Percentiles rank a stretch among this genome's conserved stretches.
These are phyloP conservation scores for Porites rus DNA, from an alignment of 92 coral and sea anemone species.

Conservation along the genomic window DNA sequence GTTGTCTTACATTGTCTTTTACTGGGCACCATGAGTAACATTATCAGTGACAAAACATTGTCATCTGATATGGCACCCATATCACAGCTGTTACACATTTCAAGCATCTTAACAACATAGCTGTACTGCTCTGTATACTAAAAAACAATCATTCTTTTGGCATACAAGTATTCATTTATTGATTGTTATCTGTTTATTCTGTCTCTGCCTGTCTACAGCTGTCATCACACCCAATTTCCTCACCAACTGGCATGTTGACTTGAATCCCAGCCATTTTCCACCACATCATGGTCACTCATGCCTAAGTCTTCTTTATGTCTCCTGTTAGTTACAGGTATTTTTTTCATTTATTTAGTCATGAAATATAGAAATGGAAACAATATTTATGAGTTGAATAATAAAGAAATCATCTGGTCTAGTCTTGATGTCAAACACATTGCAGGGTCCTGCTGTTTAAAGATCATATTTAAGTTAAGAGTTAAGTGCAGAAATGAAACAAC, in stretches of 20 bases:
- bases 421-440: background rate
- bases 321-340: slow-evolving; percentile 42
- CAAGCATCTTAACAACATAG: too few species aligned
- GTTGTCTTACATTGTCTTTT: too few species aligned
- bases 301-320: slow-evolving; percentile 28
- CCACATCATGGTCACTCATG: slow-evolving; percentile 23
- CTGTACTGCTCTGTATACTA: too few species aligned
- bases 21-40: too few species aligned
- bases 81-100: too few species aligned
- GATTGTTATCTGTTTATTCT: background rate
- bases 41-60: too few species aligned
- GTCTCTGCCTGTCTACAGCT: slow-evolving; percentile 6
- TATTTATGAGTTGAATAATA: background rate
- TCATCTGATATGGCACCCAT: too few species aligned
- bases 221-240: slow-evolving; percentile 1
- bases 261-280: slow-evolving; percentile 32
- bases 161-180: too few species aligned
- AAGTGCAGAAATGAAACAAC: too few species aligned
- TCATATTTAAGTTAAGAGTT: too few species aligned
- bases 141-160: too few species aligned
- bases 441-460: background rate
- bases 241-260: slow-evolving; percentile 37
- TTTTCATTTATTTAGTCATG: background rate
- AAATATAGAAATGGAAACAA: background rate
- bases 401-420: background rate